Conservation (phyloP, 2,113 vertebrate species). For the Cnemophilus loriae region DNA sequence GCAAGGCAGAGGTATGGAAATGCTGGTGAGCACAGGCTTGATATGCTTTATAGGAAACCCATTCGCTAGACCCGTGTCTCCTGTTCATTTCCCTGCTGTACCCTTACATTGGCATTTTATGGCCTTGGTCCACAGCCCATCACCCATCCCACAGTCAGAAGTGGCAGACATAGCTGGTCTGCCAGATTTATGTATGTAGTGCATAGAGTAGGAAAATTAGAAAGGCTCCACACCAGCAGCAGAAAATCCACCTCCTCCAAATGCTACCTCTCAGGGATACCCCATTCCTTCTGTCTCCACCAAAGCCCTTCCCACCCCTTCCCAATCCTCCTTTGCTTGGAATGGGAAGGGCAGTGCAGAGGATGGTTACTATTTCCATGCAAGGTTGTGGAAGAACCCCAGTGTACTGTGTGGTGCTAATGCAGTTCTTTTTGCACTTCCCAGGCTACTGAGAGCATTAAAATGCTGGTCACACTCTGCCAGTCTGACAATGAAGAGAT, state of each 20-base stretch:
- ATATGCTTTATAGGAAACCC: not conserved
- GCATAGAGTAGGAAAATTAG: not conserved
- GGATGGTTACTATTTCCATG: not conserved
- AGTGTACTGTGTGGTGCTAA: not conserved
- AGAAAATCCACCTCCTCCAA: not conserved
- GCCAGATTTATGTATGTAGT: not conserved
- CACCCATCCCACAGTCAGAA: not conserved
- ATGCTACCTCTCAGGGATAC: not conserved
- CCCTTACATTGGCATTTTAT: not conserved
- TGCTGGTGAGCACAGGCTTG: not conserved
- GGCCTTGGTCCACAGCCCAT: not conserved
- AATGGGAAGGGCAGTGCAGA: not conserved
- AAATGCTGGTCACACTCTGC: conserved; percentile 83
- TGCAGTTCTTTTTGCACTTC: not conserved
- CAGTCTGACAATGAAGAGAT: conserved; percentile 90
- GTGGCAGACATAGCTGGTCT: not conserved
- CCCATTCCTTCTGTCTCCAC: not conserved
- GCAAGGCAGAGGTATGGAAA: not conserved
- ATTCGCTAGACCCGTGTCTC: not conserved
- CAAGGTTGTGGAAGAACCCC: not conserved
- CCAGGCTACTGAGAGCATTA: conserved; percentile 90
- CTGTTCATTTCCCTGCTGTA: not conserved
- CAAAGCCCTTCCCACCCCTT: too few species aligned
- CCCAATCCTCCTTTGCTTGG: too few species aligned
- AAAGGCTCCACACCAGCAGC: not conserved